Percentiles rank a stretch among this genome's conserved stretches.
These are phyloP conservation scores for Spermophilus dauricus DNA, from an alignment of 2,113 vertebrate species.

Conservation along the genomic window DNA sequence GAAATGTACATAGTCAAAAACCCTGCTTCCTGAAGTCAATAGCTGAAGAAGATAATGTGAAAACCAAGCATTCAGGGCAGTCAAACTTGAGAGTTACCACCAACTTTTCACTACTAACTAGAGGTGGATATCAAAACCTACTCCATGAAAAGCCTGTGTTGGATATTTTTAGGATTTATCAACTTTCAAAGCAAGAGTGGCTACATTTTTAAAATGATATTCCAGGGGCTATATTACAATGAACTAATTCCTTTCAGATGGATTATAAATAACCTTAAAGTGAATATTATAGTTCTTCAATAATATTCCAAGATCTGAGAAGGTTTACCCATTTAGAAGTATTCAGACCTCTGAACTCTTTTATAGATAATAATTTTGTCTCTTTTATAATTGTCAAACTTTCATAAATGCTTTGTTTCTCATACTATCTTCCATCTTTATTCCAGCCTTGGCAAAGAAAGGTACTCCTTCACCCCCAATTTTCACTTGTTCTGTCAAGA, in stretches of 20 bases:
- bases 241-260: neutral
- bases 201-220: neutral
- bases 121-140: neutral
- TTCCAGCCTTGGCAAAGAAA: neutral
- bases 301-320: neutral
- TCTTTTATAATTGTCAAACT: neutral
- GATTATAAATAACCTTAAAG: neutral
- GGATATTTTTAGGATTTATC: neutral
- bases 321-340: neutral
- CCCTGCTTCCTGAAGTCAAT: neutral
- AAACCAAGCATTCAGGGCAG: neutral
- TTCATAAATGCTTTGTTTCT: neutral
- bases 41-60: neutral
- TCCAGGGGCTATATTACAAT: neutral
- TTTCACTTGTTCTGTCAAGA: neutral
- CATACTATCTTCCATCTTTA: neutral
- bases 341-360: neutral
- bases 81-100: neutral
- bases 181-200: neutral
- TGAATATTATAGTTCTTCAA: neutral
- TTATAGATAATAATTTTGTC: neutral
- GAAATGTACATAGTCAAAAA: neutral
- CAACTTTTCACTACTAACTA: neutral
- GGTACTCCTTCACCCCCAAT: fast-evolving
- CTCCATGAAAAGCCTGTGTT: neutral